These are phyloP conservation scores for Semaprochilodus insignis DNA, from an alignment of 2,797 vertebrate species.

Conservation along the genomic window DNA sequence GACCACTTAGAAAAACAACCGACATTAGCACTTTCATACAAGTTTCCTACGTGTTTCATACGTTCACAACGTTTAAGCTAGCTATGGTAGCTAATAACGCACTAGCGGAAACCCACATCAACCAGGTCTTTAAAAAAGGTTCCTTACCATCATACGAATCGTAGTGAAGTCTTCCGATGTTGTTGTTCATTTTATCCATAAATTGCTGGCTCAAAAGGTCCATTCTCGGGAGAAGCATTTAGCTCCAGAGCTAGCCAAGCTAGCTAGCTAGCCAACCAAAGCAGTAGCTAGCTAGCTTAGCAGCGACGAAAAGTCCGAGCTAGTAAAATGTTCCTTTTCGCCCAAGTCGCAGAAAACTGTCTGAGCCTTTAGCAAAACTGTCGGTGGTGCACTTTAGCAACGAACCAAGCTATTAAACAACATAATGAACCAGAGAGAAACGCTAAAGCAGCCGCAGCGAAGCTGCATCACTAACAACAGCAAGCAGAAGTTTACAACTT, in stretches of 20 bases:
- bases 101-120: background rate
- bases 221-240: conserved; percentile 96
- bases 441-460: background rate
- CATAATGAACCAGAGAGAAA: background rate
- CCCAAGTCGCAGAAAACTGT: background rate
- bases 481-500: background rate
- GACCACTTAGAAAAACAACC: background rate
- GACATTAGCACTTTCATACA: background rate
- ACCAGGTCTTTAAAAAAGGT: too few relatives aligned
- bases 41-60: background rate
- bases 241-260: conserved; percentile 81
- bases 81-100: background rate
- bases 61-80: background rate
- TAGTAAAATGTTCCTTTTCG: background rate
- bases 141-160: conserved; percentile 67
- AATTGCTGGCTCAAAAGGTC: conserved; percentile 98
- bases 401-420: background rate
- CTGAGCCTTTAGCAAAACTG: background rate
- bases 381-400: background rate
- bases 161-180: conserved; percentile 93
- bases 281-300: conserved; percentile 43
- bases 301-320: background rate
- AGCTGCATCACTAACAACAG: conserved; percentile 5
- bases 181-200: conserved; percentile 99
- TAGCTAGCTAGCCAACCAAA: conserved; percentile 56